Conservation (phyloP, 2,888 invertebrate species). For the Coremacera marginata region DNA sequence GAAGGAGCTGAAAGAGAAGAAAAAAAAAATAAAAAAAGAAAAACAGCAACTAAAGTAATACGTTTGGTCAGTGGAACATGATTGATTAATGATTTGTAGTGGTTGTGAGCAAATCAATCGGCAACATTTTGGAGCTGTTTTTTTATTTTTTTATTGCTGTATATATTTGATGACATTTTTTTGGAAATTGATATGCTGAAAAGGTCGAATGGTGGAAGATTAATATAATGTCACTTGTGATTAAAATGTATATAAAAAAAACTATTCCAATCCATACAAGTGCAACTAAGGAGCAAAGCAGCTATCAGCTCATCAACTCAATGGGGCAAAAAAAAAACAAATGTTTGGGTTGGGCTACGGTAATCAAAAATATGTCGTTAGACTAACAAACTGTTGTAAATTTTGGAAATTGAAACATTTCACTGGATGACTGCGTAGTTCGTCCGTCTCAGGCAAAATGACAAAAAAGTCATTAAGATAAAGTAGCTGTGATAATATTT, state of each 20-base stretch:
- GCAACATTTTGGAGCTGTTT: conserved; percentile 4
- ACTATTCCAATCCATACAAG: too few species aligned
- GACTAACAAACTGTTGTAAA: conserved; percentile 12
- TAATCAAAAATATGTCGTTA: conserved; percentile 28
- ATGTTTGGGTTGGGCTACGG: conserved; percentile 13
- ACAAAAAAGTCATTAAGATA: conserved; percentile 37
- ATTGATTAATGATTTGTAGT: conserved; percentile 35
- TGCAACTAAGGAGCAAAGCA: too few species aligned
- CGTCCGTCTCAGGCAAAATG: not conserved
- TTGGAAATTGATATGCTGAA: conserved; percentile 11
- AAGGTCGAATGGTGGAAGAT: not conserved
- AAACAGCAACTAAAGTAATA: not conserved
- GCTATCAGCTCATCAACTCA: not conserved
- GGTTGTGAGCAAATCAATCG: conserved; percentile 22
- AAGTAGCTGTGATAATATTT: conserved; percentile 29
- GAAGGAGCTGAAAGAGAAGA: not conserved
- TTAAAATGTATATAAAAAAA: too few species aligned
- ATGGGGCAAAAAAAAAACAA: not conserved
- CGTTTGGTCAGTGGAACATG: conserved; percentile 14
- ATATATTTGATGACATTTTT: conserved; percentile 25
- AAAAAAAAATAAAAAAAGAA: not conserved
- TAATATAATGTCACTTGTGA: too few species aligned
- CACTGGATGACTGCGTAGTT: not conserved
- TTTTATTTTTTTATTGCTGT: not conserved
- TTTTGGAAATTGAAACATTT: conserved; percentile 31